Conservation (phyloP, 2,797 vertebrate genomes). For the Agapornis canus region DNA sequence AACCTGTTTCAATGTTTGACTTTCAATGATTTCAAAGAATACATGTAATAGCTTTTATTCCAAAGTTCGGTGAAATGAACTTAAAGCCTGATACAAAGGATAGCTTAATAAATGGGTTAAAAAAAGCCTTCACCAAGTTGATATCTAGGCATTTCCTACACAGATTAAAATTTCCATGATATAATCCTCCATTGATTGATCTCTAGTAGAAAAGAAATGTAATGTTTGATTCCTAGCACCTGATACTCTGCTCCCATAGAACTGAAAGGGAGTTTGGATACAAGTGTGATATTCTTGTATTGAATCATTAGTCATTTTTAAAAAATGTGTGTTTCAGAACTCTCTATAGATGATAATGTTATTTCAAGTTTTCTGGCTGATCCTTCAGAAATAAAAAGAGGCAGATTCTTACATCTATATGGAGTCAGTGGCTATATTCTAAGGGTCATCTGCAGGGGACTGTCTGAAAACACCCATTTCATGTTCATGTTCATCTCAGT, state of each 20-base stretch:
- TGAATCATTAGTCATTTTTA: not conserved
- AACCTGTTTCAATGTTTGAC: not conserved
- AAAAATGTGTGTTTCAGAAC: not conserved
- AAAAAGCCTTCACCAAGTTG: not conserved
- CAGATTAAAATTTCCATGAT: not conserved
- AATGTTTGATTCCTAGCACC: not conserved
- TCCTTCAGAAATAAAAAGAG: not conserved
- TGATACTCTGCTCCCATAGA: not conserved
- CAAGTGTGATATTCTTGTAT: not conserved
- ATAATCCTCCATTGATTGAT: not conserved
- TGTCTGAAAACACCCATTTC: constrained; percentile 8
- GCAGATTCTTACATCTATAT: not conserved
- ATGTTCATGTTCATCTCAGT: not conserved
- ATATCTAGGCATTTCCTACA: not conserved
- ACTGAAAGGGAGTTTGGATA: not conserved
- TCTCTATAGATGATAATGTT: not conserved
- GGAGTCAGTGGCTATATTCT: not conserved
- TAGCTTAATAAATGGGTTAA: not conserved
- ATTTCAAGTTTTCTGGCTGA: not conserved
- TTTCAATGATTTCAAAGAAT: not conserved
- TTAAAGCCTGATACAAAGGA: not conserved
- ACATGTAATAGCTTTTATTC: not conserved
- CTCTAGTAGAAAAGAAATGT: not conserved
- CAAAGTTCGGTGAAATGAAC: not conserved
- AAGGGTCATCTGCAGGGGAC: constrained; percentile 6